Evolutionary conservation across 2,797 vertebrate genomes (phyloP).

Genomic region (Microchirus variegatus): DNA sequence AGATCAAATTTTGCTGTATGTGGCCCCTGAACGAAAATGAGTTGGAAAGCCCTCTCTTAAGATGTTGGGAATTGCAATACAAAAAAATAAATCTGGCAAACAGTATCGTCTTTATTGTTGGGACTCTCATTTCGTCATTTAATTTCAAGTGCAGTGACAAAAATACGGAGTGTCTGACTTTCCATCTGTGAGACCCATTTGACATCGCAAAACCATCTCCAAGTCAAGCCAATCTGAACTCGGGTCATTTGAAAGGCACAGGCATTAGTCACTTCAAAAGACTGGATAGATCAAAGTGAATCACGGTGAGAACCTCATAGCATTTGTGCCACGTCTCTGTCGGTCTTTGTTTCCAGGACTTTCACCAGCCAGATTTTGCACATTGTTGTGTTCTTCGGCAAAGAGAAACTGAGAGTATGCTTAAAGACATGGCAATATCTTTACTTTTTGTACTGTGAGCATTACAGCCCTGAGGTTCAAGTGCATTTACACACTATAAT

Average conservation of each 20-base stretch:
- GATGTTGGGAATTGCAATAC: constrained; percentile 20
- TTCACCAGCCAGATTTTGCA: constrained; percentile 27
- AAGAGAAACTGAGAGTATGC: neutral
- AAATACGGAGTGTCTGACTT: constrained; percentile 33
- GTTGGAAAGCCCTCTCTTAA: neutral
- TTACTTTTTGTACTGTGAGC: no score
- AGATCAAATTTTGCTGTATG: no score
- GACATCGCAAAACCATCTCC: constrained; percentile 47
- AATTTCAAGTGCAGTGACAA: constrained; percentile 10
- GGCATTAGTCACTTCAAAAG: constrained; percentile 58
- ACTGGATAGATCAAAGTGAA: constrained; percentile 41
- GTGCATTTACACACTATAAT: no score
- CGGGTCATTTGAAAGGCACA: constrained; percentile 34
- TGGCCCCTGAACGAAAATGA: no score
- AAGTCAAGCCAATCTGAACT: constrained; percentile 20
- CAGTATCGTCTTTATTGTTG: constrained; percentile 5
- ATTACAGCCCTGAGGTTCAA: no score
- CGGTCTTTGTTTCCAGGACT: constrained; percentile 3
- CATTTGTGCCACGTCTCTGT: constrained; percentile 12
- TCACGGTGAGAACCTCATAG: constrained; percentile 30
- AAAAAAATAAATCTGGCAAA: constrained; percentile 39
- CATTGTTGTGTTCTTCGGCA: constrained; percentile 12
- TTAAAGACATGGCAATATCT: no score
- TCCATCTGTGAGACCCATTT: constrained; percentile 32
- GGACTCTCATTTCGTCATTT: constrained; percentile 21